Evolutionary conservation across 2,113 vertebrate species (phyloP).

Genomic region (Dasyornis broadbenti): DNA sequence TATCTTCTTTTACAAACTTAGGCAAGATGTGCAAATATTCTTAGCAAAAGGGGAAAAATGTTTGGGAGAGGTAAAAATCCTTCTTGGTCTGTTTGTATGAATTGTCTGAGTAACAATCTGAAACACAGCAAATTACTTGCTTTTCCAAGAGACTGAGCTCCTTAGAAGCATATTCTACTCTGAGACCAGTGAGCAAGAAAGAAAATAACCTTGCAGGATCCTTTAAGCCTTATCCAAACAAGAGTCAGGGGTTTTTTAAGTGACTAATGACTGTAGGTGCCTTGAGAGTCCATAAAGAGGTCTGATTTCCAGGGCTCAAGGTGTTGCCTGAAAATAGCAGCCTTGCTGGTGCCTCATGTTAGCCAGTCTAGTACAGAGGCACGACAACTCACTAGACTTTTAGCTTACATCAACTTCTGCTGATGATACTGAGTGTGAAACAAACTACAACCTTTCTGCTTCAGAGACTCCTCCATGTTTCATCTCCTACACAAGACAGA

Average conservation of each 20-base stretch:
- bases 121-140: background rate
- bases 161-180: background rate
- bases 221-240: slow-evolving; percentile 45
- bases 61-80: slow-evolving; percentile 42
- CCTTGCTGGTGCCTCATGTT: background rate
- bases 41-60: background rate
- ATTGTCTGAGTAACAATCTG: background rate
- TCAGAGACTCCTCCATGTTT: background rate
- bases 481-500: background rate
- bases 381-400: background rate
- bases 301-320: slow-evolving; percentile 26
- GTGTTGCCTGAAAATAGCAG: slow-evolving; percentile 24
- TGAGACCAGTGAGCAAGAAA: background rate
- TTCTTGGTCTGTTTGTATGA: background rate
- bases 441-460: background rate
- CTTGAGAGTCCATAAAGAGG: slow-evolving; percentile 26
- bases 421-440: background rate
- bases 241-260: background rate
- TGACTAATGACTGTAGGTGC: slow-evolving; percentile 31
- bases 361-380: background rate
- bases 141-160: background rate
- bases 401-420: background rate
- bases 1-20: slow-evolving; percentile 53
- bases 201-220: slow-evolving; percentile 25
- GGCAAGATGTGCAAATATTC: slow-evolving; percentile 27